A percentile compares a stretch with the other conserved stretches of the same genome.
Conservation (phyloP, 2,888 invertebrate genomes). For the Dinocampus coccinellae region DNA sequence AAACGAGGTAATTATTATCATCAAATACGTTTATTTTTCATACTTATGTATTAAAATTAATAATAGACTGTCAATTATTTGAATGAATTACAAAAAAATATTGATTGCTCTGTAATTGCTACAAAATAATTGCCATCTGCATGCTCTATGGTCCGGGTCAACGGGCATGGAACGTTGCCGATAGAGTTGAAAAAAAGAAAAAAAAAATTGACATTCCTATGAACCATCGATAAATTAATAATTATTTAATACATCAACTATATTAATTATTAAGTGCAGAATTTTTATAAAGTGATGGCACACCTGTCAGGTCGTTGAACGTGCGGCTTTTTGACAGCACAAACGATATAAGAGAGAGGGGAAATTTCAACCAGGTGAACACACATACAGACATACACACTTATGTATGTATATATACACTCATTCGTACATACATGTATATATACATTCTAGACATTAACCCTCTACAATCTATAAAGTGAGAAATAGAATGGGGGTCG, state of each 20-base stretch:
- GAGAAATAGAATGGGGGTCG: neutral
- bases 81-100: neutral
- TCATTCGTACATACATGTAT: no score
- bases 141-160: constrained; percentile 47
- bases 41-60: constrained; percentile 39
- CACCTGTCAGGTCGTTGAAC: constrained; percentile 34
- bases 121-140: constrained; percentile 60
- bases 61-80: constrained; percentile 4
- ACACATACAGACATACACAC: neutral
- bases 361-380: constrained; percentile 29
- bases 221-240: neutral
- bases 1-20: constrained; percentile 66
- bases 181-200: constrained; percentile 29
- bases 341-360: neutral
- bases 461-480: neutral
- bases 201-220: constrained; percentile 22
- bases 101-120: constrained; percentile 45
- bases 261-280: neutral
- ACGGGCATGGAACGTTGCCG: constrained; percentile 49
- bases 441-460: no score
- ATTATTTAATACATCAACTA: neutral
- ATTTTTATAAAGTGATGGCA: neutral
- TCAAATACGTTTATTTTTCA: constrained; percentile 39
- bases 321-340: constrained; percentile 35
- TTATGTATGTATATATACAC: neutral